Evolutionary conservation across 1,140 invertebrate species (phyloP), one percentile per base, ranked within the genome.

Genomic region (Venturia canescens): DNA sequence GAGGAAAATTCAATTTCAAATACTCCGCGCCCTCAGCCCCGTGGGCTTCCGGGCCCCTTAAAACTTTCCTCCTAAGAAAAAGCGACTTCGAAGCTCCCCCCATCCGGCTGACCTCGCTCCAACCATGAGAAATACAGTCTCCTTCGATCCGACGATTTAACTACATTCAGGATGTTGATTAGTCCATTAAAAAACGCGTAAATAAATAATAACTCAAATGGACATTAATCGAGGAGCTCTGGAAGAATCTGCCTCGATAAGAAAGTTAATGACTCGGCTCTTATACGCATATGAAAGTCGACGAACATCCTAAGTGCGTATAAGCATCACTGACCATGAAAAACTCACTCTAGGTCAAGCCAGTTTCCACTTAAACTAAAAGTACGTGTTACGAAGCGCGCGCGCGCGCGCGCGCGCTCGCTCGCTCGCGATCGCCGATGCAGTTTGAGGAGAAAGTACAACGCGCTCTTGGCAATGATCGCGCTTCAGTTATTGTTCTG

Each of bases 291-390:
- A n/a, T 18, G 50, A 53, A 53, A 53, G 50, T 53, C n/a, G n/a
- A 53, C n/a, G 50, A 53, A n/a, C 50, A 53, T 53, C 50, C 50
- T 15, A 69, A 26, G 26, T 74, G 53, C 27, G 0, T 74, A 57
- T 53, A 53, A 16, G 72, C 26, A 27, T 60, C 27, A 18, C 50
- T 76, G 71, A 74, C 72, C 53, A 34, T 76, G 72, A 76, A 76
- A 76, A 76, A 76, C 50, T 57, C 27, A 76, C 72, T 76, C 50
- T 76, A 34, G 72, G 72, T 76, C 72, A 76, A 76, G 72, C 53
- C 15, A 76, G 72, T 76, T 76, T 60, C 72, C 72, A 57, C 50
- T 76, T 76, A 11, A 76, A 13, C n/a, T 7, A 63, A 50, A 76
- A 76, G 50, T 76, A 60, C 60, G 60, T 29, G 44, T 50, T 74